Evolutionary conservation across 2,113 vertebrate species (phyloP), one percentile per base, ranked within the genome.

Genomic region (Garra rufa): DNA sequence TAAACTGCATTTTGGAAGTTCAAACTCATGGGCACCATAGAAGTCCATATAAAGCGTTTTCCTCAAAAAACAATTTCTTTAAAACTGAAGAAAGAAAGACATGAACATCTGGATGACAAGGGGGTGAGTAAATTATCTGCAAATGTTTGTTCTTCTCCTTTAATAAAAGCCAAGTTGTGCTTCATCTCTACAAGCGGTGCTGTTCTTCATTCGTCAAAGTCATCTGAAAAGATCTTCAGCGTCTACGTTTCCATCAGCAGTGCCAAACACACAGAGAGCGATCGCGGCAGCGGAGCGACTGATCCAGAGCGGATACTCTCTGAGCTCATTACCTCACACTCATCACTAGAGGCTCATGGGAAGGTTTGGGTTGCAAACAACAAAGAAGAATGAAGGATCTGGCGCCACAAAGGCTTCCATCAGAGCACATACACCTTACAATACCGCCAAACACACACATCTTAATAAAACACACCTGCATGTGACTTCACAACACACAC

Each of bases 351-450:
- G 52, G 76, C 86, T 87, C 80, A 46, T 28, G 43, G 87, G 88
- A 88, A 83, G 79, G 77, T 86, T 89, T 84, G 87, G 76, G 61
- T 86, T 85, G 84, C 69, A 44, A 46, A 83, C 75, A 82, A 88
- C 79, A 89, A 63, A n/a, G 82, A 75, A 59, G 67, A 83, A 76
- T 1, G 52, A 44, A 26, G 52, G 61, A 78, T 4, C 52, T 10
- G 76, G 76, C 76, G 76, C 76, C 73, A 85, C 24, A 55, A 28
- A 61, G 76, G 59, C 83, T 44, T 71, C 65, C 65, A 78, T 67
- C 15, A 76, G 50, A 34, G 21, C 61, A 67, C 21, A 50, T 13
- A n/a, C 26, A 17, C 38, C 65, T 65, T 4, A 57, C 9, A n/a
- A 30, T 21, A 11, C 28, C 52, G 8, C 1, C 4, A 63, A 41